Evolutionary conservation across 2,797 vertebrate species (phyloP), one percentile per base, ranked within the genome.

Genomic region (Argyrosomus regius): DNA sequence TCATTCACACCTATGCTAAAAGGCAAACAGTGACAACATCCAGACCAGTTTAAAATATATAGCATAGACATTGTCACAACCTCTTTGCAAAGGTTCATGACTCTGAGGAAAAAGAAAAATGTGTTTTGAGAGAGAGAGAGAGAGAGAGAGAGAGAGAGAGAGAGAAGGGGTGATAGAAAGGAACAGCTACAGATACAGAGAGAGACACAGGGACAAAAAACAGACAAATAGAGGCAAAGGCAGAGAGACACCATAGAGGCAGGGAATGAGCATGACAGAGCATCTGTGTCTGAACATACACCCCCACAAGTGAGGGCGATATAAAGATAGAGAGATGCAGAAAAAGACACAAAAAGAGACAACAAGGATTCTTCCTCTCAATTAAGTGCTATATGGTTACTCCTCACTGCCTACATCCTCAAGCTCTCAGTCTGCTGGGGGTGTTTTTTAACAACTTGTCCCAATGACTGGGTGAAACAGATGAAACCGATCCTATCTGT

Each of bases 401-500:
- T 77, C 72, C 76, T 80, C 65, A 45, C 63, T 64, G 72, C 80
- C 57, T 65, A 31, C 31, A 77, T 81, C 68, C 75, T 85, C 53
- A 56, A 71, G 79, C 83, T 75, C 66, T 75, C 24, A 54, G 78
- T 74, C 69, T 66, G 72, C 71, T 64, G 56, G 48, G 50, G 72
- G 54, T 70, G 53, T 74, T 83, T 72, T 81, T 74, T 26, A 57
- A 54, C 74, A 80, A 48, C 74, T 81, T 68, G 68, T 88, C 81
- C 71, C 12, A 8, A 68, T 62, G 77, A 86, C 78, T 71, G 52
- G 62, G 67, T 77, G 80, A 85, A 77, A 75, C 64, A 58, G 76
- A 90, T 78, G 69, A 87, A 87, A 89, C 69, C 1, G 3, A 77
- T 89, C 64, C 22, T 45, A 22, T 87, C 87, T 78, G 53, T 87